Base-by-base conservation (phyloP, 1,140 invertebrate genomes). In the Glossosoma conforme region DNA sequence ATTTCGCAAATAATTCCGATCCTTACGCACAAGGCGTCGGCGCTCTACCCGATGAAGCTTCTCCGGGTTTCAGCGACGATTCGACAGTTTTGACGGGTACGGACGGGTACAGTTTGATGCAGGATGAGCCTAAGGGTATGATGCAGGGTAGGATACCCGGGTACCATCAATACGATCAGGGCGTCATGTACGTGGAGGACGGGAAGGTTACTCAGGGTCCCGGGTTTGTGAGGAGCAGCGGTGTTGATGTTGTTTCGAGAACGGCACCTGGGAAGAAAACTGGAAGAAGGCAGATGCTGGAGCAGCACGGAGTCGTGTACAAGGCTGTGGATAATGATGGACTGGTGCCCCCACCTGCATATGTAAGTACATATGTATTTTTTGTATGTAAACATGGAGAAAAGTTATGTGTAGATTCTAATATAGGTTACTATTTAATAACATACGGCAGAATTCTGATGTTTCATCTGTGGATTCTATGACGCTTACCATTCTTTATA, bases 1-100 rank as follows among this genome's bases (percentile, higher is more conserved):
- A 52, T 18, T 58, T 58, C 24, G 56, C 56, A 8, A 58, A 58
- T 21, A 58, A 58, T 18, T 58, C 56, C 20, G 56, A 58, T 41
- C 56, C 56, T 8, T 58, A 58, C 30, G 32, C 54, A 0, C 54
- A 56, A 37, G 41, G 17, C 14, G 33, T 56, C 2, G 9, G 48
- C 17, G 20, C 47, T 10, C 49, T 48, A 42, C n/a, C n/a, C n/a
- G 54, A 56, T 15, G 44, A 33, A 1, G 30, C 49, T 25, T 56
- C 54, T 18, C 48, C 48, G 18, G 6, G 25, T 28, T 55, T 45
- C 25, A 56, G 54, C 25, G 54, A 56, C 25, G 54, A 56, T 25
- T 56, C 47, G 0, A 51, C 54, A 1, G 48, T 56, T 9, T 42
- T 56, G 32, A 56, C 54, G n/a, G 48, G 48, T n/a, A 43, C 42